Percentiles rank a stretch among this genome's conserved stretches.
These are phyloP conservation scores for Thalassoma bifasciatum DNA, from an alignment of 2,113 vertebrate species.

Conservation along the genomic window DNA sequence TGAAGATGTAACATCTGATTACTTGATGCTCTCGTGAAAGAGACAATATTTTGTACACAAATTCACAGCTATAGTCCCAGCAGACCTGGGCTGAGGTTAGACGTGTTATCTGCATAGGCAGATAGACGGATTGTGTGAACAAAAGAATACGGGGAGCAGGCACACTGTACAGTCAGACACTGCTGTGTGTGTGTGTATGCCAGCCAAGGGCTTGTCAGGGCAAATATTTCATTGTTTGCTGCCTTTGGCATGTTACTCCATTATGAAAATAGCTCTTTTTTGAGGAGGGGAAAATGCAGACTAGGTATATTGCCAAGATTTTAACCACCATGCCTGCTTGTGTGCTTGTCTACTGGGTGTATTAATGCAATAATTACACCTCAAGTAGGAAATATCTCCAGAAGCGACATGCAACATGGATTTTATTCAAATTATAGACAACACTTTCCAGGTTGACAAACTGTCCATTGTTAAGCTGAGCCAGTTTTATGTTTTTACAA, in stretches of 20 bases:
- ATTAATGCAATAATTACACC: constrained; percentile 27
- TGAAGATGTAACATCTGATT: neutral
- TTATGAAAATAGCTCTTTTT: constrained; percentile 34
- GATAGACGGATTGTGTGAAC: constrained; percentile 62
- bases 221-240: constrained; percentile 61
- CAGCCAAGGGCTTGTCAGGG: constrained; percentile 57
- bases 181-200: constrained; percentile 5
- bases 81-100: constrained; percentile 21
- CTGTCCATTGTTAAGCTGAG: constrained; percentile 60
- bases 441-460: constrained; percentile 43
- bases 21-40: neutral
- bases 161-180: constrained; percentile 41
- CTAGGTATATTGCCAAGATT: constrained; percentile 2
- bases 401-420: constrained; percentile 26
- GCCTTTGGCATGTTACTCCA: constrained; percentile 38
- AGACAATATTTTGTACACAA: neutral
- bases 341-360: neutral
- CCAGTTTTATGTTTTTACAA: constrained; percentile 55
- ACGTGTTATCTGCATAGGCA: constrained; percentile 50
- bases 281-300: neutral
- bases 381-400: neutral
- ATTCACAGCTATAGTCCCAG: constrained; percentile 17
- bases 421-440: constrained; percentile 14
- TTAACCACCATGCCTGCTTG: constrained; percentile 1
- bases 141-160: constrained; percentile 67